Conservation (phyloP, 1,140 invertebrate genomes). For the Hyles euphorbiae region DNA sequence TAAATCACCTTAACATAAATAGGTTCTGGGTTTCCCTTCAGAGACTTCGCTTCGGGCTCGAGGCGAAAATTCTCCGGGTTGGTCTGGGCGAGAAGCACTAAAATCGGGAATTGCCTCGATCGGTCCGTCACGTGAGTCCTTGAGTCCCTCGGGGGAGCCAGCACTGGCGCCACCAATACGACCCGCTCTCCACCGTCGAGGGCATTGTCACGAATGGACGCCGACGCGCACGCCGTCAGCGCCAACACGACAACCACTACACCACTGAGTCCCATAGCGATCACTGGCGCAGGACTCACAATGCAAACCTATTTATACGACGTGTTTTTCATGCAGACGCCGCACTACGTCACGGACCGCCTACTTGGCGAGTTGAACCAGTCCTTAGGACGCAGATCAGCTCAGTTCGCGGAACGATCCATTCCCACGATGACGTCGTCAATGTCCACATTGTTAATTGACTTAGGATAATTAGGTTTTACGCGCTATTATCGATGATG, state of each 20-base stretch:
- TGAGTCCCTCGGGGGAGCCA: slow-evolving; percentile 55
- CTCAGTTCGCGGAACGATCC: slow-evolving; percentile 29
- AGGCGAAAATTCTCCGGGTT: slow-evolving; percentile 26
- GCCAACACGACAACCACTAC: slow-evolving; percentile 48
- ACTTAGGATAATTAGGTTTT: slow-evolving; percentile 8
- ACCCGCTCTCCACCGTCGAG: slow-evolving; percentile 50
- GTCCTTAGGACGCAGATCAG: slow-evolving; percentile 30
- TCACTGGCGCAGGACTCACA: slow-evolving; percentile 58
- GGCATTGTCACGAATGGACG: slow-evolving; percentile 46
- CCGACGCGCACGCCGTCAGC: slow-evolving; percentile 31
- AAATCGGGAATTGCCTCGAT: slow-evolving; percentile 60
- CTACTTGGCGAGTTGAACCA: slow-evolving; percentile 19
- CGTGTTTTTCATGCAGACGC: slow-evolving; percentile 47
- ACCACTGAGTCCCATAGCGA: slow-evolving; percentile 51
- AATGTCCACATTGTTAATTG: slow-evolving; percentile 22
- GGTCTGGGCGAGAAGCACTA: slow-evolving; percentile 51
- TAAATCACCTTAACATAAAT: slow-evolving; percentile 63
- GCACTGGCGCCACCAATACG: slow-evolving; percentile 54
- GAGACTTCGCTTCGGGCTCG: slow-evolving; percentile 49
- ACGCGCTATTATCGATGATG: slow-evolving; percentile 3
- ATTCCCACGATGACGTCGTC: slow-evolving; percentile 54
- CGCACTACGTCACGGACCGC: slow-evolving; percentile 43
- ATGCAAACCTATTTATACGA: slow-evolving; percentile 63
- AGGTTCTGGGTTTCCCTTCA: slow-evolving; percentile 46
- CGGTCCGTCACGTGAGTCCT: slow-evolving; percentile 46